These are phyloP conservation scores for Seriola quinqueradiata DNA, from an alignment of 2,113 vertebrate species.

Conservation along the genomic window DNA sequence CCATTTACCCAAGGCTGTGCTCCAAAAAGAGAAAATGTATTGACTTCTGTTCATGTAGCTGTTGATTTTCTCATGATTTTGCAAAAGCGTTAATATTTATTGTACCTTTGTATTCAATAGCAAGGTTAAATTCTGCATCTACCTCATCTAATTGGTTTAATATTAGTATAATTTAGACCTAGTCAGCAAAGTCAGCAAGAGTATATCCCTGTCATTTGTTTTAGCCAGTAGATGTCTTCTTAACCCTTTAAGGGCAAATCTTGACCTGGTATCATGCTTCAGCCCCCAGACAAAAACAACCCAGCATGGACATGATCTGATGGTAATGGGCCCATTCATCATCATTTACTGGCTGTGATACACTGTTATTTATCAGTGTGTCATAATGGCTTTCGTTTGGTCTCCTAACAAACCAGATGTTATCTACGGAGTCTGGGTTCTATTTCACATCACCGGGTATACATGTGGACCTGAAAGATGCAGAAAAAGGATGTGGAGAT, in stretches of 20 bases:
- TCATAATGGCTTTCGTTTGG: conserved; percentile 25
- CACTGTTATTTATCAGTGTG: conserved; percentile 46
- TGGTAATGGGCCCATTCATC: conserved; percentile 61
- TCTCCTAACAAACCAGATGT: conserved; percentile 49
- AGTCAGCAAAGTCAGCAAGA: conserved; percentile 7
- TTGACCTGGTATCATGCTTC: conserved; percentile 56
- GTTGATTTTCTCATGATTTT: not conserved
- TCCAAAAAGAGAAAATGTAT: not conserved
- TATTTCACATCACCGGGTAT: conserved; percentile 36
- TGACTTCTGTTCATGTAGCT: not conserved
- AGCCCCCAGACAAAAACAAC: conserved; percentile 64
- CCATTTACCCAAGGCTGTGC: not conserved
- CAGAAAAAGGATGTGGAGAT: conserved; percentile 52
- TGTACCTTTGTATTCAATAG: not conserved
- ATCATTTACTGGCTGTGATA: conserved; percentile 43
- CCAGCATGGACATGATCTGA: conserved; percentile 49
- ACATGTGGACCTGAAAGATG: conserved; percentile 28
- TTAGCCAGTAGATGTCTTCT: conserved; percentile 62
- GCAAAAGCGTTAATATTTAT: not conserved
- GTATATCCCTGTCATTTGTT: conserved; percentile 53
- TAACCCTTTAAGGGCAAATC: conserved; percentile 61
- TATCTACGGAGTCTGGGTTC: conserved; percentile 6
- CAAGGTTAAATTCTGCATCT: not conserved
- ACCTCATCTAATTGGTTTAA: conserved; percentile 13
- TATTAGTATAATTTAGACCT: not conserved